Percentiles rank a stretch among this genome's conserved stretches.
Conservation (phyloP, 2,113 vertebrate species). For the Tetraodon nigroviridis region DNA sequence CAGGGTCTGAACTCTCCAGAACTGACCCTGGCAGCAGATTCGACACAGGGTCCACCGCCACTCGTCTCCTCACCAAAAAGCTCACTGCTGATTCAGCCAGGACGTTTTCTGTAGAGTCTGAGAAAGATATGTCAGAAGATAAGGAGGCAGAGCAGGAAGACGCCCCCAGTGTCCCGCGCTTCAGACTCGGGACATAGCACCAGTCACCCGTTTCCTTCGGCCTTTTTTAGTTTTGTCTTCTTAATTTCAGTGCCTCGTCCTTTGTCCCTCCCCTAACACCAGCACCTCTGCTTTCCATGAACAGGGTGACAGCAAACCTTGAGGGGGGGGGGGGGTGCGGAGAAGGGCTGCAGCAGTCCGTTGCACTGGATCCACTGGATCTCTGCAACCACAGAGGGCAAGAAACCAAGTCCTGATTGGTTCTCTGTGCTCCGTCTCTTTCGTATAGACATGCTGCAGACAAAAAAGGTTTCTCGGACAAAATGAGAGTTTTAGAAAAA, state of each 20-base stretch:
- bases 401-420: constrained; percentile 28
- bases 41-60: constrained; percentile 14
- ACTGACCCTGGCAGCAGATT: constrained; percentile 34
- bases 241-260: constrained; percentile 53
- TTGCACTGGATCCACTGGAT: constrained; percentile 65
- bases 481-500: constrained; percentile 23
- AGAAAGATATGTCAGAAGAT: constrained; percentile 58
- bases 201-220: constrained; percentile 13
- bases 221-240: constrained; percentile 34
- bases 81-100: constrained; percentile 39
- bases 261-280: constrained; percentile 28
- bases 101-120: constrained; percentile 63
- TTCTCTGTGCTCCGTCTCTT: constrained; percentile 35
- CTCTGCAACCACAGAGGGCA: constrained; percentile 24
- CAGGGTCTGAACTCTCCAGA: constrained; percentile 24
- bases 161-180: constrained; percentile 35
- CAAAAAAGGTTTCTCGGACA: constrained; percentile 35
- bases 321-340: constrained; percentile 4
- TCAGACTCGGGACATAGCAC: constrained; percentile 69
- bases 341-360: constrained; percentile 51
- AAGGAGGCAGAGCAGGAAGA: constrained; percentile 52
- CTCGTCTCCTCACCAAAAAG: constrained; percentile 31
- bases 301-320: constrained; percentile 35
- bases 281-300: constrained; percentile 35
- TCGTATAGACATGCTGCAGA: constrained; percentile 37